phyloP scores from a whole-genome alignment of 1,140 invertebrate genomes.

The Hyposmocoma kahamanoa region DNA sequence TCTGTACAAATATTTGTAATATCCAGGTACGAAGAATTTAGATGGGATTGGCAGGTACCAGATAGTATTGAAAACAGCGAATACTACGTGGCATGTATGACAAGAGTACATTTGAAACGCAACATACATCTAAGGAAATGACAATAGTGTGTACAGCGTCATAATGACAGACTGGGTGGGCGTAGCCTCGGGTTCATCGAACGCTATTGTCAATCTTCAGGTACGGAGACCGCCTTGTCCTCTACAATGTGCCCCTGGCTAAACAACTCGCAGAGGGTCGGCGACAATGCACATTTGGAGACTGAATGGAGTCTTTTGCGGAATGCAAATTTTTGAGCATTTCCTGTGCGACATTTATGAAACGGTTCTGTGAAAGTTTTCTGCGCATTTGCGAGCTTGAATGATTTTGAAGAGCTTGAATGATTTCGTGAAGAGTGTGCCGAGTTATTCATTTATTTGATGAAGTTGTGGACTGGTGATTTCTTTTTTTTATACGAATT shows the following conservation, averaged over 20 bases:
- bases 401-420: constrained; percentile 1
- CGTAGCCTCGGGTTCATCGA: constrained; percentile 52
- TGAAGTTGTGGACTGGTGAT: no score
- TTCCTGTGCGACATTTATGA: constrained; percentile 19
- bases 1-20: no score
- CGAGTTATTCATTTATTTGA: constrained; percentile 3
- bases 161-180: constrained; percentile 59
- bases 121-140: constrained; percentile 12
- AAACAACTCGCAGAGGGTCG: constrained; percentile 11
- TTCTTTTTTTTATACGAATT: no score
- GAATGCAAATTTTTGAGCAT: constrained; percentile 28
- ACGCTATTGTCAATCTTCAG: constrained; percentile 56
- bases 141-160: constrained; percentile 32
- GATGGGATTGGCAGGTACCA: no score
- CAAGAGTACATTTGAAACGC: background rate
- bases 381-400: constrained; percentile 8
- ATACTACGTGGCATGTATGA: constrained; percentile 1
- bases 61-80: no score
- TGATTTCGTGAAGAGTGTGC: constrained; percentile 1
- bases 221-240: constrained; percentile 33
- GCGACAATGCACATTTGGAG: constrained; percentile 23
- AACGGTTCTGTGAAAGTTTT: constrained; percentile 13
- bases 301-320: constrained; percentile 21
- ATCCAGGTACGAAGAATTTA: no score
- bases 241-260: constrained; percentile 14